These are phyloP conservation scores for Myotis yumanensis DNA, from an alignment of 2,113 vertebrate genomes.

Conservation along the genomic window DNA sequence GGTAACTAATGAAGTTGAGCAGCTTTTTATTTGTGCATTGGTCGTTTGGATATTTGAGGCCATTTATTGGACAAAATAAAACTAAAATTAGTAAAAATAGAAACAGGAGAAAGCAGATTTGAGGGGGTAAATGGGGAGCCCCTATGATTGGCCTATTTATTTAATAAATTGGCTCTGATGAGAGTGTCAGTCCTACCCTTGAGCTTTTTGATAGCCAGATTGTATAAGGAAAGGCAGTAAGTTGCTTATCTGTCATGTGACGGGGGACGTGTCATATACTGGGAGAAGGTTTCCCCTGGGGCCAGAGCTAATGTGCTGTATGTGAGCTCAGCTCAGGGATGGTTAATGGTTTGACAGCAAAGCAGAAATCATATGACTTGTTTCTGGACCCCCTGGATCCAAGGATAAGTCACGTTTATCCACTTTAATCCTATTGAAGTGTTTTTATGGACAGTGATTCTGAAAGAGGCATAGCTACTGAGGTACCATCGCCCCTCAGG, in stretches of 20 bases:
- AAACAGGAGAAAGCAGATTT: neutral
- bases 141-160: neutral
- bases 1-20: neutral
- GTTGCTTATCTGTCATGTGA: neutral
- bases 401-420: neutral
- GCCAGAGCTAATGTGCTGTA: neutral
- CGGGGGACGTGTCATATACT: too few relatives aligned
- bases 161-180: neutral
- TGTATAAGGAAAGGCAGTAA: neutral
- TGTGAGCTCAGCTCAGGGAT: neutral
- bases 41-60: neutral
- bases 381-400: neutral
- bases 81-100: conserved; percentile 19
- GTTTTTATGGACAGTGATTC: neutral
- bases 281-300: neutral
- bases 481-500: neutral
- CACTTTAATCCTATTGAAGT: neutral
- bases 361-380: neutral
- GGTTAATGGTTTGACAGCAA: neutral
- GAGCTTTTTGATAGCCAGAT: neutral
- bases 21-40: neutral
- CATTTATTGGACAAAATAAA: conserved; percentile 48
- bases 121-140: neutral
- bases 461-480: neutral
- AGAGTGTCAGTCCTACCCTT: neutral